Percentiles rank a stretch among this genome's conserved stretches.
These are phyloP conservation scores for Callipepla californica DNA, from an alignment of 2,113 vertebrate genomes.

Conservation along the genomic window DNA sequence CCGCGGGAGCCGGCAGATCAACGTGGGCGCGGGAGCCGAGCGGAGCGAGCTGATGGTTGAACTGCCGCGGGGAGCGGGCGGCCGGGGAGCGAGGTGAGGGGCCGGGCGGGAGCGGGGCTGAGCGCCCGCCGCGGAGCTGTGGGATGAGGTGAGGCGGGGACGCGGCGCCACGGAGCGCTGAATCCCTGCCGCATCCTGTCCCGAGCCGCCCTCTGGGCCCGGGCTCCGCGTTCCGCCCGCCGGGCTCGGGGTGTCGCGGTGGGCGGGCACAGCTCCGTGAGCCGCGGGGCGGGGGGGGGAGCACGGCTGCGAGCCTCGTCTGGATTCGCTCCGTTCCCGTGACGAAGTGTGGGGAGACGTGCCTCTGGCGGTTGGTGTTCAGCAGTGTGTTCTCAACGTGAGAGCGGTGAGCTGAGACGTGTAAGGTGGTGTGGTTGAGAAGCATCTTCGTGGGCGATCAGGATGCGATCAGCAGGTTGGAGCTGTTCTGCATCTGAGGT, in stretches of 20 bases:
- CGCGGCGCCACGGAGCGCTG: neutral
- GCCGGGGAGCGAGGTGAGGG: accelerated
- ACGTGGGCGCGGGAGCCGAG: accelerated
- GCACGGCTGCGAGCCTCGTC: accelerated
- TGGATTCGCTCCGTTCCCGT: accelerated
- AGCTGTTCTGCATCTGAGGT: neutral
- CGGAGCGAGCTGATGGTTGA: accelerated
- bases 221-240: neutral
- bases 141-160: neutral
- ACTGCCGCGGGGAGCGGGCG: accelerated
- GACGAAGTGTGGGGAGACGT: accelerated
- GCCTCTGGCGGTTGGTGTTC: neutral
- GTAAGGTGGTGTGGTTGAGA: accelerated
- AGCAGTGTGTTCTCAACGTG: too few relatives aligned
- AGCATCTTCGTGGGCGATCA: neutral
- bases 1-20: neutral
- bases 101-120: too few relatives aligned
- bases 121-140: neutral
- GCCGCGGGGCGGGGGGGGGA: neutral
- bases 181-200: neutral
- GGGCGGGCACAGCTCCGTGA: neutral
- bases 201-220: neutral
- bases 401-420: neutral
- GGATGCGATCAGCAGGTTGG: accelerated
- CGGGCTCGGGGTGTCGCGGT: accelerated